phyloP scores from a whole-genome alignment of 2,113 vertebrate genomes.

The Datnioides undecimradiatus region DNA sequence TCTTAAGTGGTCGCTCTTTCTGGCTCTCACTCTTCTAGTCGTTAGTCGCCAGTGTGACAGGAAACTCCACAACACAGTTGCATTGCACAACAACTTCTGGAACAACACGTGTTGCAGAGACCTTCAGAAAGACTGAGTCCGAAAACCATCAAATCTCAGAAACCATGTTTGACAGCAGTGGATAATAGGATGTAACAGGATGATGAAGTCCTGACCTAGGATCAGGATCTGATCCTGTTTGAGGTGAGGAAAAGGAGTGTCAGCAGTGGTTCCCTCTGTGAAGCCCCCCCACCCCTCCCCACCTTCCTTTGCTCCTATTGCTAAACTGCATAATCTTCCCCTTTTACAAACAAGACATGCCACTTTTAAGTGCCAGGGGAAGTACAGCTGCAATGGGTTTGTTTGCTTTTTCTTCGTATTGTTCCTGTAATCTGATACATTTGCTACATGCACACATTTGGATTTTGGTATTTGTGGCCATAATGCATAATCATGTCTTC shows the following conservation, averaged over 20 bases:
- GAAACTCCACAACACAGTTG: not conserved
- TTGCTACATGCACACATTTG: not conserved
- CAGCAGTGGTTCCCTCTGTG: not conserved
- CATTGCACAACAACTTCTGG: not conserved
- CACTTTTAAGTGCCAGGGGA: slow-evolving; percentile 26
- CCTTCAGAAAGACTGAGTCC: too few species aligned
- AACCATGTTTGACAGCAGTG: too few species aligned
- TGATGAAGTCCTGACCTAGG: too few species aligned
- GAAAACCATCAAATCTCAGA: too few species aligned
- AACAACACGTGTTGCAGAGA: not conserved
- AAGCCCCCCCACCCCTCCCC: not conserved
- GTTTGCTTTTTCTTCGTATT: not conserved
- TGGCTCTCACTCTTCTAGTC: too few species aligned
- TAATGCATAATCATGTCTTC: not conserved
- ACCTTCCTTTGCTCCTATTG: slow-evolving; percentile 36
- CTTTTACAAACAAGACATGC: slow-evolving; percentile 24
- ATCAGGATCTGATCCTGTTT: too few species aligned
- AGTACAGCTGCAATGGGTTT: slow-evolving; percentile 5
- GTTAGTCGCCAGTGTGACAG: not conserved
- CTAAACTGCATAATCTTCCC: slow-evolving; percentile 31
- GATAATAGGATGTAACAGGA: too few species aligned
- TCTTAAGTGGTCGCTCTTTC: not conserved
- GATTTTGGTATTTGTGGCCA: not conserved
- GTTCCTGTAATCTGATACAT: not conserved
- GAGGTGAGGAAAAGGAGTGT: not conserved